phyloP scores from a whole-genome alignment of 2,797 vertebrate species.

The Lepilemur septentrionalis region DNA sequence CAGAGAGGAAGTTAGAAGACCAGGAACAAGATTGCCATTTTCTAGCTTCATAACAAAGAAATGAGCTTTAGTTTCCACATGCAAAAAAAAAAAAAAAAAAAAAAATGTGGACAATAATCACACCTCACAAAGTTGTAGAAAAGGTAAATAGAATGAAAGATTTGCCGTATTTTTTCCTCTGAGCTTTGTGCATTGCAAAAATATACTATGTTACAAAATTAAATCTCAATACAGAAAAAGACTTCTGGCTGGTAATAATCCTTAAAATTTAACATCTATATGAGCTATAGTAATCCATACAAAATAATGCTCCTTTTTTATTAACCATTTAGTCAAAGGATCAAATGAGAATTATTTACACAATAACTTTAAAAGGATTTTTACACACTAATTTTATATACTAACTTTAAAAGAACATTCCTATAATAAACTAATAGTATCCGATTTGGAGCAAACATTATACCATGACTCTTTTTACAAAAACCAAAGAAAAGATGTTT shows the following conservation, averaged over 20 bases:
- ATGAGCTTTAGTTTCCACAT: background rate
- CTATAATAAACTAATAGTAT: background rate
- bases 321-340: constrained; percentile 23
- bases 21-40: background rate
- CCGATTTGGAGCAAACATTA: background rate
- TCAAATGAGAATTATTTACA: constrained; percentile 4
- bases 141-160: background rate
- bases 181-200: constrained; percentile 2
- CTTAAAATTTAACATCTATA: constrained; percentile 31
- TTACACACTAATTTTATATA: background rate
- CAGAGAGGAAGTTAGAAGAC: background rate
- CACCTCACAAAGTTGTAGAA: background rate
- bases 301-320: constrained; percentile 5
- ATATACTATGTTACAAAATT: constrained; percentile 53
- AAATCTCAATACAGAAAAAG: constrained; percentile 69
- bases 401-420: background rate
- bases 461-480: background rate
- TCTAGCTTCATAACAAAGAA: background rate
- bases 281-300: background rate
- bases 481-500: background rate
- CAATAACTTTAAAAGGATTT: background rate
- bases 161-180: background rate
- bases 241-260: constrained; percentile 63
- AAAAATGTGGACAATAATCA: background rate
- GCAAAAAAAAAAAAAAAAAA: background rate